Percentiles rank a stretch among this genome's conserved stretches.
phyloP scores from a whole-genome alignment of 2,888 invertebrate genomes.

The Nasonovia ribisnigri region DNA sequence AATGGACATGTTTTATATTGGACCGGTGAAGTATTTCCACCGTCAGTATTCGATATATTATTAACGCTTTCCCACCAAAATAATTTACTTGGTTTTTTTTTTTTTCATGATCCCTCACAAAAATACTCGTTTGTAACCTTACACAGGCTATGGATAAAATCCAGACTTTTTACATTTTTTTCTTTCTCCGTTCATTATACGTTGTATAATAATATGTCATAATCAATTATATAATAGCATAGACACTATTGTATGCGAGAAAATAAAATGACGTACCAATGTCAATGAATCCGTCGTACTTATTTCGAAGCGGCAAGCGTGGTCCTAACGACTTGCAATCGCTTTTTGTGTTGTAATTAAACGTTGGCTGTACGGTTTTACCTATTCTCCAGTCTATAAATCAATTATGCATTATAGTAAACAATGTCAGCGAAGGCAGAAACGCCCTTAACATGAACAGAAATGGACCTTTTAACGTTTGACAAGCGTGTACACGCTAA shows the following conservation, averaged over 20 bases:
- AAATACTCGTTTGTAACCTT: neutral
- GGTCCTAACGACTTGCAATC: neutral
- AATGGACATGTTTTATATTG: neutral
- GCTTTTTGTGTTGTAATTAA: neutral
- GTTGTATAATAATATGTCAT: neutral
- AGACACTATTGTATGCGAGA: neutral
- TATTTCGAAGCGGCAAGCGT: neutral
- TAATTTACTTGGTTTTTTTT: neutral
- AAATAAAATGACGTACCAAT: neutral
- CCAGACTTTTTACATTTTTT: neutral
- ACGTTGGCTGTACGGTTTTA: neutral
- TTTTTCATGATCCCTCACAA: neutral
- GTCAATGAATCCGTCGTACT: neutral
- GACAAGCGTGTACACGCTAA: slow-evolving; percentile 12
- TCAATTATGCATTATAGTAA: slow-evolving; percentile 11
- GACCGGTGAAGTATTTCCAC: neutral
- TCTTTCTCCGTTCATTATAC: neutral
- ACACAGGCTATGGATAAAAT: neutral
- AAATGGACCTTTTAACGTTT: slow-evolving; percentile 9
- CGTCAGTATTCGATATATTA: neutral
- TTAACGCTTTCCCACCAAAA: neutral
- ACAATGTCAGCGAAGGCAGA: neutral
- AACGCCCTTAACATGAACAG: slow-evolving; percentile 30
- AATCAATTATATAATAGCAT: too few relatives aligned
- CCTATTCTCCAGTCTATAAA: neutral